Base-by-base conservation (phyloP, 2,888 invertebrate species). In the Acronicta leporina region DNA sequence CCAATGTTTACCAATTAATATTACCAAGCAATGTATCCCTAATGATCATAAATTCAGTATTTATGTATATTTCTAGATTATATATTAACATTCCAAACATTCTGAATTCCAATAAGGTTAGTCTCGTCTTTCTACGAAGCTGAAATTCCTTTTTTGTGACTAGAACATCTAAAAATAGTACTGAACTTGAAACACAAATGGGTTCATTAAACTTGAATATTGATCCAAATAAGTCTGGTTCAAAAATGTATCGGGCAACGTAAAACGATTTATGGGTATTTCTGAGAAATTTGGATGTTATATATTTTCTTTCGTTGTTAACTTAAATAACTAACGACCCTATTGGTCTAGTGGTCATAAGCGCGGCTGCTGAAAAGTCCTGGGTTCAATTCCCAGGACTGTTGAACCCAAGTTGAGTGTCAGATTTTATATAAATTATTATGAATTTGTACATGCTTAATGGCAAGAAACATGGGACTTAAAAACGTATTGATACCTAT, bases 71-170 rank as follows among this genome's bases (percentile, higher is more conserved):
- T 30, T 42, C 42, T 16, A 33, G 8, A 42, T 50, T 42, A 13
- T 13, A 11, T 33, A 43, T 38, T 13, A 11, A 16, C 1, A 35
- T 6, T 25, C 16, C 1, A 20, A 52, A 44, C 52, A 1, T 44
- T 10, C 13, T 52, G 30, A 48, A 44, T 49, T 44, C 20, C 43
- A 10, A 27, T 27, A 25, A 25, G 13, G 3, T 20, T 20, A 44
- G 20, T 57, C 48, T 63, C 38, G 13, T 48, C 2, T 38, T 30
- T 47, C 35, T 14, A 16, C 15, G 14, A 30, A 49, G 14, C 11
- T 25, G 35, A 13, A n/a, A 44, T 44, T 68, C 14, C 41, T 13
- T 15, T 43, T 49, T 59, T 15, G 33, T 67, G 11, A 43, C 20
- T 30, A 14, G 7, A 49, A n/a, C 15, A 14, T 16, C 11, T 2